A percentile compares a stretch with the other conserved stretches of the same genome.
Conservation (phyloP, 2,888 invertebrate species). For the Xanthorhoe designata region DNA sequence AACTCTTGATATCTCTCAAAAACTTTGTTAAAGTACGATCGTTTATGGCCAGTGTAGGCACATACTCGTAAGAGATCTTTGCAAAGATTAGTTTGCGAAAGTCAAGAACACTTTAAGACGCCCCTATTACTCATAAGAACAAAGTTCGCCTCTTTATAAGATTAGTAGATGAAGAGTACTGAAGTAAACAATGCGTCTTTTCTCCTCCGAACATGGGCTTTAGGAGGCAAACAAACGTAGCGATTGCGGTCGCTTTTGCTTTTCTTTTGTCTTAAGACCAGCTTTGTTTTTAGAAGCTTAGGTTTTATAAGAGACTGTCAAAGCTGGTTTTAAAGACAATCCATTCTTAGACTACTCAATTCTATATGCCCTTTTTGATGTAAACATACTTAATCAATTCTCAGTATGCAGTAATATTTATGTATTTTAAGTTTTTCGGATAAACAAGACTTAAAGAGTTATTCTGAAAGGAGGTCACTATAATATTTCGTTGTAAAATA, state of each 20-base stretch:
- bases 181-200: constrained; percentile 48
- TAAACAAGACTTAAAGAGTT: too few relatives aligned
- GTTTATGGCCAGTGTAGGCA: constrained; percentile 28
- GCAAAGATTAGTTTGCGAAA: constrained; percentile 45
- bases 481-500: too few relatives aligned
- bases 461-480: too few relatives aligned
- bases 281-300: constrained; percentile 44
- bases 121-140: constrained; percentile 48
- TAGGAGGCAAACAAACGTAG: constrained; percentile 47
- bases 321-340: constrained; percentile 28
- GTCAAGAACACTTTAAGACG: constrained; percentile 48
- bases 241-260: constrained; percentile 47
- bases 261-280: constrained; percentile 45
- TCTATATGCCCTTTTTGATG: neutral
- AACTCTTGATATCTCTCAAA: constrained; percentile 24
- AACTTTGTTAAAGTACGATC: constrained; percentile 34
- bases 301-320: constrained; percentile 33
- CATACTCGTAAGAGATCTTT: constrained; percentile 32
- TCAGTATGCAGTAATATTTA: too few relatives aligned
- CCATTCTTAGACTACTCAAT: constrained; percentile 6
- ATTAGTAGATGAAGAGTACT: constrained; percentile 46
- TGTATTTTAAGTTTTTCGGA: too few relatives aligned
- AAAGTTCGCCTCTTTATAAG: constrained; percentile 47
- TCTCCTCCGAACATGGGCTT: constrained; percentile 44
- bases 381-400: neutral